A percentile compares a stretch with the other conserved stretches of the same genome.
These are phyloP conservation scores for Intellagama lesueurii DNA, from an alignment of 2,797 vertebrate species.

Conservation along the genomic window DNA sequence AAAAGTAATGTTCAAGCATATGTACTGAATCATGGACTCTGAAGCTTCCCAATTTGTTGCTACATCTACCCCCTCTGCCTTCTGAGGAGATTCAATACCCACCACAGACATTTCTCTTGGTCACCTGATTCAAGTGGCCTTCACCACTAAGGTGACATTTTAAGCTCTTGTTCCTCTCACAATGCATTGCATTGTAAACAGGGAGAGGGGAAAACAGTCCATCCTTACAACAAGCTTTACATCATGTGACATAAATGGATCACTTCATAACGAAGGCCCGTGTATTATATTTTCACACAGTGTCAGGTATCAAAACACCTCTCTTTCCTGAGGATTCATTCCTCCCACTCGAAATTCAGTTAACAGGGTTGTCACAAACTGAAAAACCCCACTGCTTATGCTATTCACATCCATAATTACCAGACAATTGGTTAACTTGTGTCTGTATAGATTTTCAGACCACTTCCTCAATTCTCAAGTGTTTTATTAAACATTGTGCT, in stretches of 20 bases:
- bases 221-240: conserved; percentile 29
- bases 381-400: conserved; percentile 28
- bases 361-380: background rate
- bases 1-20: conserved; percentile 53
- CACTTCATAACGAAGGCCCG: conserved; percentile 20
- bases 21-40: conserved; percentile 27
- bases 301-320: conserved; percentile 39
- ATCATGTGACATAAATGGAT: conserved; percentile 13
- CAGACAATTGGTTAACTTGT: conserved; percentile 34
- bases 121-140: rapidly evolving
- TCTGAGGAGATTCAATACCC: conserved; percentile 32
- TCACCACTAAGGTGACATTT: conserved; percentile 37
- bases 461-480: conserved; percentile 10
- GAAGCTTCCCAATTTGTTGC: conserved; percentile 42
- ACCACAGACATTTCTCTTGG: conserved; percentile 8
- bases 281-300: background rate
- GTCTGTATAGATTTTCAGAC: conserved; percentile 32
- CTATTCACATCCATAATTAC: conserved; percentile 33
- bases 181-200: background rate
- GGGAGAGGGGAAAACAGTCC: background rate
- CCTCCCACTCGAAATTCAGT: conserved; percentile 47
- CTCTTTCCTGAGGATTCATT: conserved; percentile 19
- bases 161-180: conserved; percentile 42
- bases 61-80: background rate
- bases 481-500: conserved; percentile 4